phyloP scores from a whole-genome alignment of 2,797 vertebrate species.

The Philypnodon macrostomus region DNA sequence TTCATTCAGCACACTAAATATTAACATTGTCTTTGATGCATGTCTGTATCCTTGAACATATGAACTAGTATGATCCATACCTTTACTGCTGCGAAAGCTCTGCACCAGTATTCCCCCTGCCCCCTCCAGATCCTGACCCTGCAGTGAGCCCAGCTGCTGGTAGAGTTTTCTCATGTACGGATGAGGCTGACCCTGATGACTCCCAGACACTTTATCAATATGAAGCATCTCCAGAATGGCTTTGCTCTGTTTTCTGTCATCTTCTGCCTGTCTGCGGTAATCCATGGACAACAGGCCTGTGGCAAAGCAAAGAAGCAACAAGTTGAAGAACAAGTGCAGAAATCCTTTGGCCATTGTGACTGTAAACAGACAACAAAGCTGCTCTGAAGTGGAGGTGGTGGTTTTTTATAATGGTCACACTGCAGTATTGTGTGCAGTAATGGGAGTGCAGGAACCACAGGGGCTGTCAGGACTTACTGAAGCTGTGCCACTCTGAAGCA shows the following conservation, averaged over 20 bases:
- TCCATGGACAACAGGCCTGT: slow-evolving; percentile 33
- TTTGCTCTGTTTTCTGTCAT: slow-evolving; percentile 50
- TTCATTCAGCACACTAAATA: too few species aligned
- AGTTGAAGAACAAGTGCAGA: not conserved
- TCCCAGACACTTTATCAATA: slow-evolving; percentile 70
- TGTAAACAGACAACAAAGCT: not conserved
- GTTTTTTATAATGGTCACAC: slow-evolving; percentile 9
- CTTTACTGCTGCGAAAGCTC: slow-evolving; percentile 68
- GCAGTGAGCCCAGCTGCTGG: slow-evolving; percentile 58
- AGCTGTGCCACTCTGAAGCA: slow-evolving; percentile 67
- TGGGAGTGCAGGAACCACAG: slow-evolving; percentile 66
- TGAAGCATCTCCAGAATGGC: slow-evolving; percentile 78
- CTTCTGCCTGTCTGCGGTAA: slow-evolving; percentile 29
- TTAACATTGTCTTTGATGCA: too few species aligned
- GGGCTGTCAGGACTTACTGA: slow-evolving; percentile 62
- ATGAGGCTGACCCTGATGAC: slow-evolving; percentile 66
- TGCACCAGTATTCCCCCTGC: slow-evolving; percentile 74
- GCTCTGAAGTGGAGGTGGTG: not conserved
- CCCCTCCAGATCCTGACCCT: slow-evolving; percentile 46
- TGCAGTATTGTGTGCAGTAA: slow-evolving; percentile 52
- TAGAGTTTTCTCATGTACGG: slow-evolving; percentile 77
- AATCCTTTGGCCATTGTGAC: slow-evolving; percentile 30
- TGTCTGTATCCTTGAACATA: too few species aligned
- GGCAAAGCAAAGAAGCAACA: slow-evolving; percentile 27
- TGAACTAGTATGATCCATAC: too few species aligned